Evolutionary conservation across 2,888 invertebrate species (phyloP).

Genomic region (Phortica okadai): DNA sequence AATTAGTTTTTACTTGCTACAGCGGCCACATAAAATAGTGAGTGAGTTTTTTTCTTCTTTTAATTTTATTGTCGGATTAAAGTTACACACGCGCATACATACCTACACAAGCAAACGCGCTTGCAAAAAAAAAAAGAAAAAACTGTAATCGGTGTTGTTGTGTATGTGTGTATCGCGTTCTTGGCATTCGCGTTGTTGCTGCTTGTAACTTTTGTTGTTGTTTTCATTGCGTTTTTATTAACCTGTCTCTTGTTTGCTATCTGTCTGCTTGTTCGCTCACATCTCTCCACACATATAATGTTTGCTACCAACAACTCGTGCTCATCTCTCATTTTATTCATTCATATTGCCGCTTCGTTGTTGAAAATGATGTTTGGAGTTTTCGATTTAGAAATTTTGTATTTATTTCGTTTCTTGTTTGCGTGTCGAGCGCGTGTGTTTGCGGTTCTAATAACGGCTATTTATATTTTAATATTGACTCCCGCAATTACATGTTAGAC

Average conservation of each 20-base stretch:
- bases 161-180: constrained; percentile 11
- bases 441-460: not conserved
- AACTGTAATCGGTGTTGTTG: not conserved
- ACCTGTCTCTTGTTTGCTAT: not conserved
- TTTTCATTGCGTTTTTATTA: constrained; percentile 16
- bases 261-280: not conserved
- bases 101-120: constrained; percentile 12
- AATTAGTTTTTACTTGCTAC: constrained; percentile 6
- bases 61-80: constrained; percentile 33
- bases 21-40: not conserved
- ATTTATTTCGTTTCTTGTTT: constrained; percentile 50
- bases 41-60: constrained; percentile 34
- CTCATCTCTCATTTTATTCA: not conserved
- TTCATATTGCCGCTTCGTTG: not conserved
- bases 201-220: constrained; percentile 7
- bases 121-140: not conserved
- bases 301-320: not conserved
- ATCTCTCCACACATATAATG: not conserved
- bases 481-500: not conserved
- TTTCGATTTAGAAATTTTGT: constrained; percentile 48
- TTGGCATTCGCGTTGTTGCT: not conserved
- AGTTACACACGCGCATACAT: constrained; percentile 6
- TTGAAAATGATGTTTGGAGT: constrained; percentile 34
- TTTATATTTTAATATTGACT: too few relatives aligned
- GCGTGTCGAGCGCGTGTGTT: constrained; percentile 47